These are phyloP conservation scores for Crotalus tigris DNA, from an alignment of 2,113 vertebrate species.

Conservation along the genomic window DNA sequence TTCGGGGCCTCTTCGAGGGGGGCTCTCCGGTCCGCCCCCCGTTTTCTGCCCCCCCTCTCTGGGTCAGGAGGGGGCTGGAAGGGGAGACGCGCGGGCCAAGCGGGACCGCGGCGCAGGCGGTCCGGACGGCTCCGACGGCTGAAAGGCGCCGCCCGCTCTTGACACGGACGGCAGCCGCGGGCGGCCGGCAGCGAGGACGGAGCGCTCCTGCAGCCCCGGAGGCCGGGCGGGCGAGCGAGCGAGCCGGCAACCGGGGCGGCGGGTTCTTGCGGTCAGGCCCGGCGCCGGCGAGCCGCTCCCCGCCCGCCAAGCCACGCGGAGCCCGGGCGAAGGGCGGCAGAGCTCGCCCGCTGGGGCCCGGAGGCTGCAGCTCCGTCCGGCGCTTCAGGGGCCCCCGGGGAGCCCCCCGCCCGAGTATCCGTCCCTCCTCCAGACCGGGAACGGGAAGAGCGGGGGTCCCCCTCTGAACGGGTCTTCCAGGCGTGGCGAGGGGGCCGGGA, in stretches of 20 bases:
- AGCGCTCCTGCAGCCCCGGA: not conserved
- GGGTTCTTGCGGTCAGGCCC: conserved; percentile 8
- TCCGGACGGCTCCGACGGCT: conserved; percentile 30
- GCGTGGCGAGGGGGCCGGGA: not conserved
- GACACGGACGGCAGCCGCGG: conserved; percentile 15
- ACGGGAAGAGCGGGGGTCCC: conserved; percentile 40
- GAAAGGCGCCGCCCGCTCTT: conserved; percentile 45
- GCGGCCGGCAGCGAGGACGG: not conserved
- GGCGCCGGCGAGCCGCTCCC: conserved; percentile 26
- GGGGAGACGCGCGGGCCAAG: not conserved
- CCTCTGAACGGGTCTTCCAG: not conserved
- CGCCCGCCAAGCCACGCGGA: conserved; percentile 66
- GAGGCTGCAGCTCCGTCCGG: conserved; percentile 38
- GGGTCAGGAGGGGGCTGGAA: not conserved
- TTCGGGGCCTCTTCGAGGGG: not conserved
- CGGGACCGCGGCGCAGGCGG: conserved; percentile 16
- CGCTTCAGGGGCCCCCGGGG: conserved; percentile 50
- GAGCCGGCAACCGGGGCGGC: not conserved
- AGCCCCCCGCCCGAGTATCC: conserved; percentile 45
- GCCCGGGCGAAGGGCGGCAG: conserved; percentile 19
- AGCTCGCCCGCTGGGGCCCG: conserved; percentile 18
- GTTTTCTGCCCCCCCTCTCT: not conserved
- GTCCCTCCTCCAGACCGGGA: not conserved
- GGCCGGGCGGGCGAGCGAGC: not conserved
- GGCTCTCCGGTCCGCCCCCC: too few relatives aligned